phyloP scores from a whole-genome alignment of 2,113 vertebrate genomes.

The Phylloscopus whistleri region DNA sequence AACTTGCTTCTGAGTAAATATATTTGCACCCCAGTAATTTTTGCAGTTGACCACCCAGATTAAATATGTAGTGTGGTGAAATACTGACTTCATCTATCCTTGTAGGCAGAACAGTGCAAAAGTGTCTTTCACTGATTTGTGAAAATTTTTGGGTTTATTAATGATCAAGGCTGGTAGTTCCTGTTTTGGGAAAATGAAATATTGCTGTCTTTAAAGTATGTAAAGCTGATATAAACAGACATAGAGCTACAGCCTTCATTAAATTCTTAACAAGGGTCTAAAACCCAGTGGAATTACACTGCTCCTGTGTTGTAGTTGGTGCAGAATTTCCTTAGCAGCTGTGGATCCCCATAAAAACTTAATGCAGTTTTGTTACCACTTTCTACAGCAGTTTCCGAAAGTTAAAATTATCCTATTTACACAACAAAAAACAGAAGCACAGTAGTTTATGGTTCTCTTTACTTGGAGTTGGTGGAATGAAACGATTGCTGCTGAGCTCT shows the following conservation, averaged over 20 bases:
- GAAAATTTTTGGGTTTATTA: background rate
- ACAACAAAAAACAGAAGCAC: background rate
- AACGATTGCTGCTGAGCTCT: background rate
- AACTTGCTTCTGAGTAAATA: background rate
- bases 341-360: background rate
- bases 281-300: background rate
- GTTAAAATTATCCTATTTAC: background rate
- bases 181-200: background rate
- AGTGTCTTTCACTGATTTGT: background rate
- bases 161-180: background rate
- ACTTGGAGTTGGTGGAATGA: background rate
- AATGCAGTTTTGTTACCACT: background rate
- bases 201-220: background rate
- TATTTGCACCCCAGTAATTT: background rate
- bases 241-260: background rate
- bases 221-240: background rate
- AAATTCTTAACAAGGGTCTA: background rate
- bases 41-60: background rate
- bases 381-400: background rate
- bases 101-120: background rate
- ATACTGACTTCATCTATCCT: background rate
- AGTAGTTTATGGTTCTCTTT: background rate
- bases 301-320: background rate
- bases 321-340: background rate
- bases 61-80: background rate